Base-by-base conservation (phyloP, 2,797 vertebrate species). In the Podarcis lilfordi region DNA sequence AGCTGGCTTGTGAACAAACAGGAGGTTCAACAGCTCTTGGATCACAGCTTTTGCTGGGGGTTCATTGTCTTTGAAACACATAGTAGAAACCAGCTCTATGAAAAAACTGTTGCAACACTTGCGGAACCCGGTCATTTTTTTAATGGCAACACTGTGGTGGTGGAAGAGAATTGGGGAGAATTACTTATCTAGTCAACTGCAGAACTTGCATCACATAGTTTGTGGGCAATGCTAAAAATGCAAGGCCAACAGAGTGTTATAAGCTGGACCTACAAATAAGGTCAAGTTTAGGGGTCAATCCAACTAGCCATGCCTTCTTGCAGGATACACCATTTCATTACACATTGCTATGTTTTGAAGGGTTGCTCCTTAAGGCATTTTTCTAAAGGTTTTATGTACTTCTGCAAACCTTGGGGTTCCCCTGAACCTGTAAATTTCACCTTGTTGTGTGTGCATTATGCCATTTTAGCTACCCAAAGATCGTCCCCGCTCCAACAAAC, bases 31-130 rank as follows among this genome's bases (percentile, higher is more conserved):
- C 89, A 99, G 97, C 64, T 97, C 94, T 5, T 89, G 64, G 45
- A 99, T 97, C 91, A 99, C 97, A 1, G 87, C 85, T 71, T 90
- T 25, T 78, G 97, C 95, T 0, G 99, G 99, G 1, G 99, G 98
- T 0, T 96, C 80, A 3, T 98, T 98, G 95, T 98, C 98, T 93
- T 98, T 98, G 96, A 99, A 99, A 96, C 99, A 99, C 96, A 99
- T 93, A 80, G 96, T 97, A 29, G 98, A 98, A 86, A 99, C 97
- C 89, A 99, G 74, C 85, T 99, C 98, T 27, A 99, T 97, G 91
- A 99, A 99, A 97, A 99, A 99, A 11, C 97, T 96, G 17, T 98
- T 98, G 96, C 98, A 99, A 43, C 95, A 95, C 93, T 97, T 98
- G 86, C 98, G 97, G 96, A 99, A 98, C 86, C 80, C 90, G 80